Conservation (phyloP, 2,888 invertebrate species). For the Drosophila austrosaltans region DNA sequence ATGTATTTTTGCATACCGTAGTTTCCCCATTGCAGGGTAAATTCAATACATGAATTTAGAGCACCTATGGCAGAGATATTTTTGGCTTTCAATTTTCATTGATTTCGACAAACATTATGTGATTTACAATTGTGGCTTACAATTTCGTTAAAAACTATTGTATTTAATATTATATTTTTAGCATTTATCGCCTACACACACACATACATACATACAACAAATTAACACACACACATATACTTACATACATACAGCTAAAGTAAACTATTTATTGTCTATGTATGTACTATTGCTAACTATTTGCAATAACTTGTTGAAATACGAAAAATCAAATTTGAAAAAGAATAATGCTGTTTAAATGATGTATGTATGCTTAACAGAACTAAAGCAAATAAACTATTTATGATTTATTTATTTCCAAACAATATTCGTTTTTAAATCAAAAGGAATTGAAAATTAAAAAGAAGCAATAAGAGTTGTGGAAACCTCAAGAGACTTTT, state of each 20-base stretch:
- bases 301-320: constrained; percentile 45
- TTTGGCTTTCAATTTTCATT: constrained; percentile 30
- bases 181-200: constrained; percentile 22
- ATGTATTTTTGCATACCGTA: constrained; percentile 56
- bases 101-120: constrained; percentile 56
- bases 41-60: constrained; percentile 29
- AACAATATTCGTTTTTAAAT: not conserved
- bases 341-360: constrained; percentile 16
- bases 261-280: constrained; percentile 37
- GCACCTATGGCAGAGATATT: constrained; percentile 34
- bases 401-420: constrained; percentile 35
- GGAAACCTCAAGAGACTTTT: no score
- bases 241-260: constrained; percentile 31
- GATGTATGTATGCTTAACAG: constrained; percentile 62
- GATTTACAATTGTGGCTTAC: constrained; percentile 74
- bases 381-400: constrained; percentile 62
- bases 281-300: constrained; percentile 49
- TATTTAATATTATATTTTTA: constrained; percentile 40
- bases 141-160: constrained; percentile 54
- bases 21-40: constrained; percentile 25
- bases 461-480: not conserved
- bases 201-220: constrained; percentile 11
- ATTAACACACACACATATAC: constrained; percentile 14
- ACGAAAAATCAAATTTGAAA: constrained; percentile 34
- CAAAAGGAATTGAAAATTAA: not conserved